A percentile compares a stretch with the other conserved stretches of the same genome.
Evolutionary conservation across 2,797 vertebrate genomes (phyloP).

Genomic region (Pteropus rufus): DNA sequence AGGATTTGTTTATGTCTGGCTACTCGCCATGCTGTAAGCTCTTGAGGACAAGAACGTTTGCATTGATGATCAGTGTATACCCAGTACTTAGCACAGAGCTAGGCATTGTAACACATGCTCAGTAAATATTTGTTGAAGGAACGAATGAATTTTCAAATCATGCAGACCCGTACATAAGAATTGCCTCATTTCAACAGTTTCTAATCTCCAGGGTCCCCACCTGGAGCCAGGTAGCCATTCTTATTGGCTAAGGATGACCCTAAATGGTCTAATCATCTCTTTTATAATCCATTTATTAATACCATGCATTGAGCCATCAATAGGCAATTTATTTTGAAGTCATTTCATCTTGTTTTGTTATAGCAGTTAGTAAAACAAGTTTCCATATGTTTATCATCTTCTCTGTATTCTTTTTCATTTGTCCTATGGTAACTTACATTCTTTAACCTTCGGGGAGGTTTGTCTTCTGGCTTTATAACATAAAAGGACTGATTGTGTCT

Average conservation of each 20-base stretch:
- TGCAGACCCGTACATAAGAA: neutral
- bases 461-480: neutral
- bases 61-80: neutral
- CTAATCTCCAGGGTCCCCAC: neutral
- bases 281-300: neutral
- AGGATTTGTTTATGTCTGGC: neutral
- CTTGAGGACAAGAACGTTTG: neutral
- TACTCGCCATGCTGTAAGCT: neutral
- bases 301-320: neutral
- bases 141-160: conserved; percentile 23
- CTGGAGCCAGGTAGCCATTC: neutral
- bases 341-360: neutral
- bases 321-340: conserved; percentile 19
- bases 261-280: neutral
- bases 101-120: neutral
- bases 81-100: neutral
- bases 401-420: neutral
- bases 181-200: neutral
- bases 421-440: neutral
- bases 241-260: neutral
- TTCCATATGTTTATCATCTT: neutral
- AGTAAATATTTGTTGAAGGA: conserved; percentile 23
- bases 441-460: neutral
- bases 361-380: neutral
- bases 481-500: neutral